Conservation (phyloP, 92 coral and sea anemone genomes). For the Zoanthus sociatus region DNA sequence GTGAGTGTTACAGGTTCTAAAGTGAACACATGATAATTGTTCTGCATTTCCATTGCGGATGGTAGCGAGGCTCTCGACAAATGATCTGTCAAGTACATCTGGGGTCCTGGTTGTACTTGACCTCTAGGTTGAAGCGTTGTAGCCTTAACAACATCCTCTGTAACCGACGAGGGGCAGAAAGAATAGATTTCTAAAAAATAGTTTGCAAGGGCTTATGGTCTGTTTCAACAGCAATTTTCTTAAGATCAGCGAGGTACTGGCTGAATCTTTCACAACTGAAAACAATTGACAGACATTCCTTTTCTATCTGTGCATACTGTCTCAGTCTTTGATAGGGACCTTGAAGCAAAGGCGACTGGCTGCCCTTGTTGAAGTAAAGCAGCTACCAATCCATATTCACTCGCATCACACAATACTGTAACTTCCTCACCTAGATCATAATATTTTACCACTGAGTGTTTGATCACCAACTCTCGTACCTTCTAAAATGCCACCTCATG, state of each 20-base stretch:
- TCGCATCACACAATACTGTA: background rate
- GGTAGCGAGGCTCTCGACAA: too few relatives aligned
- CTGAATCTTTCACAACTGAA: background rate
- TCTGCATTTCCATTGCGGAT: too few relatives aligned
- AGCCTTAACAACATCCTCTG: too few relatives aligned
- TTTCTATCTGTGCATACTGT: background rate
- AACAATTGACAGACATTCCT: background rate
- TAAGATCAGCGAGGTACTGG: background rate
- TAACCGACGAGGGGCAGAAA: too few relatives aligned
- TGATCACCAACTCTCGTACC: constrained; percentile 33
- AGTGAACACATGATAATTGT: constrained; percentile 36
- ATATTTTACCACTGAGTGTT: constrained; percentile 40
- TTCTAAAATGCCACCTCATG: constrained; percentile 46
- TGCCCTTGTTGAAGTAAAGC: background rate
- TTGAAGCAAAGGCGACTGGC: background rate
- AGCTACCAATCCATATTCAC: background rate
- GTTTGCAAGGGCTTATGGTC: too few relatives aligned
- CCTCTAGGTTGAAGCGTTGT: too few relatives aligned
- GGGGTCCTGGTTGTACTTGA: too few relatives aligned
- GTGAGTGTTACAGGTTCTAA: constrained; percentile 55
- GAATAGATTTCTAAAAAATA: too few relatives aligned
- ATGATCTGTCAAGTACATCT: background rate
- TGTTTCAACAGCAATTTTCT: background rate
- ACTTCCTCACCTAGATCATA: background rate
- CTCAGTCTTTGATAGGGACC: background rate